A percentile compares a stretch with the other conserved stretches of the same genome.
phyloP scores from a whole-genome alignment of 2,113 vertebrate genomes.

The Silurus asotus region DNA sequence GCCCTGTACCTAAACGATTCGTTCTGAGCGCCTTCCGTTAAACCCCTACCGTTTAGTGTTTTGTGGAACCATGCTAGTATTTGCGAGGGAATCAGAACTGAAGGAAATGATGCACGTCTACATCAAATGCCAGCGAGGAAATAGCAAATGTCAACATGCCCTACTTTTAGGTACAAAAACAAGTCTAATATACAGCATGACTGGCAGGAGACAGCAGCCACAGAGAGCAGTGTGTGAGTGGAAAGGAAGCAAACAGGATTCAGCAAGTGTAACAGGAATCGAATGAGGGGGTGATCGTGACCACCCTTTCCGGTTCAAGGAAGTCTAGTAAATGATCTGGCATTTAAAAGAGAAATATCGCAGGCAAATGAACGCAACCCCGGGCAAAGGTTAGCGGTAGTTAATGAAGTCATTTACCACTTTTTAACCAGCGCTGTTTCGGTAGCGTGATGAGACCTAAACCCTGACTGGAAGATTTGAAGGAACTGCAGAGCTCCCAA shows the following conservation, averaged over 20 bases:
- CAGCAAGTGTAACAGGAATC: not conserved
- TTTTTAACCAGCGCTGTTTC: not conserved
- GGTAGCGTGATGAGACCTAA: too few species aligned
- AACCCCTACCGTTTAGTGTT: not conserved
- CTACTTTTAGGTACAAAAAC: constrained; percentile 4
- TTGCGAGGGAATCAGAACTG: not conserved
- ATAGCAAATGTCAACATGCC: constrained; percentile 4
- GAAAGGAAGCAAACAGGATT: not conserved
- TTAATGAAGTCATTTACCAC: not conserved
- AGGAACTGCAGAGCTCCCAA: too few species aligned
- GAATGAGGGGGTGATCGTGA: not conserved
- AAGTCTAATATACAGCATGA: not conserved
- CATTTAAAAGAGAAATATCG: not conserved
- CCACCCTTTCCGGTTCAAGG: not conserved
- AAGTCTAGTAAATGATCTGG: not conserved
- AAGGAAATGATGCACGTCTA: not conserved
- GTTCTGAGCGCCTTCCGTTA: too few species aligned
- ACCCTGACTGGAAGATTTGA: too few species aligned
- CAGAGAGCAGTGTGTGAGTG: not conserved
- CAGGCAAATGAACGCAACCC: not conserved
- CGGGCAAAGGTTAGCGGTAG: not conserved
- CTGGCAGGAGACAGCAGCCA: not conserved
- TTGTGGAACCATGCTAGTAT: not conserved
- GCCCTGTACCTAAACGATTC: too few species aligned
- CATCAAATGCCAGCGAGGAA: not conserved